Evolutionary conservation across 2,113 vertebrate species (phyloP), one percentile per base, ranked within the genome.

Genomic region (Spea multiplicata): DNA sequence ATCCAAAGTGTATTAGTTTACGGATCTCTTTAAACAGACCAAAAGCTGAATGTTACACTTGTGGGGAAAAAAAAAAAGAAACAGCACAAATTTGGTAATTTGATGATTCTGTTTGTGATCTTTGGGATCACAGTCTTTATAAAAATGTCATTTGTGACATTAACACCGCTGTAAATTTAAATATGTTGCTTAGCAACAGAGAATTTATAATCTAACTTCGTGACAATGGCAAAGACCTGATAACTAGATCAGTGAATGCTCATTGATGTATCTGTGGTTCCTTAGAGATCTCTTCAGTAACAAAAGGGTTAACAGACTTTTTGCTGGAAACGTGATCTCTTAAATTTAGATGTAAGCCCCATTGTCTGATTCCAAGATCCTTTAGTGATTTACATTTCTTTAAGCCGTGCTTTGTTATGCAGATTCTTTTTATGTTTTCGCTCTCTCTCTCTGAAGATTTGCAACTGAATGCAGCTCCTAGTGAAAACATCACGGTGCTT

Each of bases 361-460:
- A 71, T 71, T 62, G 52, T 68, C 64, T 74, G 45, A 50, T 61
- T 44, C 70, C 8, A 49, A 55, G n/a, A 48, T 59, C 16, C 64
- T 57, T 61, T 30, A 49, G 45, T 13, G 17, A 74, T 74, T 80
- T 68, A 68, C 78, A 74, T 80, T 80, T 80, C 64, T 80, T 80
- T 80, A 44, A 17, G 68, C 44, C 30, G 8, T 55, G 30, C 68
- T 79, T 80, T 80, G 78, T 80, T 74, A 74, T 80, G 78, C 65
- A 80, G 71, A 80, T 80, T 80, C 44, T 50, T 48, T 30, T 16
- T 50, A 74, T 74, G 71, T 80, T 80, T 80, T 80, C 65, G 48
- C 47, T 74, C 47, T 48, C 16, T 48, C 16, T n/a, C 50, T 12
- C 17, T 44, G 50, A 16, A 57, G 45, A 74, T 80, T 80, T 80